Conservation (phyloP, 2,113 vertebrate genomes). For the Furnarius figulus region DNA sequence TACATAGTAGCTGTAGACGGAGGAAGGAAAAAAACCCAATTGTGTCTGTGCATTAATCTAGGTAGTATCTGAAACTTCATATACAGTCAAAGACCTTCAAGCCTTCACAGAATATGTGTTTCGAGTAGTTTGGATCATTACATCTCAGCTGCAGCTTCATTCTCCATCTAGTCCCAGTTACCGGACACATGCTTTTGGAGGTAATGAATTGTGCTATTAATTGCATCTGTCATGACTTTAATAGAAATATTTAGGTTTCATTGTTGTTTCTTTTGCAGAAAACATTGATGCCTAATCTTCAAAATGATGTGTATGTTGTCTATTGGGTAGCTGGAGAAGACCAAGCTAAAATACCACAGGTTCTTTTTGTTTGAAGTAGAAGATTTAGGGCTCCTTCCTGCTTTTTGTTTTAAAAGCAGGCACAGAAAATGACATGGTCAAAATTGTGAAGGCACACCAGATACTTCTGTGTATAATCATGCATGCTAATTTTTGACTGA, state of each 20-base stretch:
- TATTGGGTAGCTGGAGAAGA: not conserved
- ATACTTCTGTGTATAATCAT: not conserved
- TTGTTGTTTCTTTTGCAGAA: not conserved
- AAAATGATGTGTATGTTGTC: fast-evolving
- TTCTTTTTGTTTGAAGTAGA: not conserved
- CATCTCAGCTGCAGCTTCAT: slow-evolving; percentile 65
- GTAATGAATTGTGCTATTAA: slow-evolving; percentile 36
- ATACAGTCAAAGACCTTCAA: slow-evolving; percentile 63
- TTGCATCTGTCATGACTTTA: not conserved
- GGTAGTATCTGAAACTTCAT: slow-evolving; percentile 68
- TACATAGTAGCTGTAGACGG: not conserved
- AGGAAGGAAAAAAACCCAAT: not conserved
- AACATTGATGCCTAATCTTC: not conserved
- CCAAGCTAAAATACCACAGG: not conserved
- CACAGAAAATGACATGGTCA: not conserved
- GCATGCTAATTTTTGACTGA: not conserved
- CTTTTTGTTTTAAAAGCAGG: not conserved
- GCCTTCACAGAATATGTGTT: slow-evolving; percentile 78
- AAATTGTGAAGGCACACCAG: not conserved
- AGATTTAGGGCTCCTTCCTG: not conserved
- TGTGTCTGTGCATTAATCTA: slow-evolving; percentile 35
- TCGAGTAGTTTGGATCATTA: slow-evolving; percentile 77
- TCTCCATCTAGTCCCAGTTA: slow-evolving; percentile 72
- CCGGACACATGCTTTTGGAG: slow-evolving; percentile 72
- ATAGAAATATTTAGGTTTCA: not conserved